Evolutionary conservation across 2,113 vertebrate genomes (phyloP), one percentile per base, ranked within the genome.

Genomic region (Vulpes lagopus): DNA sequence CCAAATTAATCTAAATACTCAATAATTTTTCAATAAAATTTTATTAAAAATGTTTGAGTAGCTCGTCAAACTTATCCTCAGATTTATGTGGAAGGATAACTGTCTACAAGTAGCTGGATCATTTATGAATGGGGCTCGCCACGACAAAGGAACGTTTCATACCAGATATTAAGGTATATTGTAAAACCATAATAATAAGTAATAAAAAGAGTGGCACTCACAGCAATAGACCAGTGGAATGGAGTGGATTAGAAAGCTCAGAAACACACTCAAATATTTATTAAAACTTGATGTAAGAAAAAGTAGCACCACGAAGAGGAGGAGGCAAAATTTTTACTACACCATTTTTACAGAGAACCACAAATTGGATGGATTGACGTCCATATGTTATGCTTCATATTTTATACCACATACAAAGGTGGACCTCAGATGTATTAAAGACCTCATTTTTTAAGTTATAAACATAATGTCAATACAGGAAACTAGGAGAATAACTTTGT

Each of bases 381-480:
- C 88, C 62, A 20, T 81, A 57, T 19, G 11, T 60, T 65, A 74
- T 57, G 19, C 14, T 4, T 76, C 93, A 25, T 20, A 67, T 19
- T 79, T 95, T 80, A 74, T 80, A 69, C 16, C 8, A 60, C 49
- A n/a, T 53, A 78, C 19, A 64, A 89, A 86, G 14, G 6, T 64
- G 30, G 22, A 74, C 23, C 76, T 89, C 30, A 85, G 3, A 51
- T 94, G 1, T 57, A 78, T 76, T 25, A 53, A 93, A 81, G 27
- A 76, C 4, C 5, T 57, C 59, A 15, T 11, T 17, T 91, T 91
- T 53, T 89, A 65, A 81, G 32, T 43, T 80, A 86, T 57, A 92
- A 94, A 30, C 11, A 76, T 71, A 95, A n/a, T 64, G 43, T 86
- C 43, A 89, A 32, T 80, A 74, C 91, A 84, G 80, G 25, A 80